These are phyloP conservation scores for Lytechinus pictus DNA, from an alignment of 35 echinoderm and acorn worm genomes.

Conservation along the genomic window DNA sequence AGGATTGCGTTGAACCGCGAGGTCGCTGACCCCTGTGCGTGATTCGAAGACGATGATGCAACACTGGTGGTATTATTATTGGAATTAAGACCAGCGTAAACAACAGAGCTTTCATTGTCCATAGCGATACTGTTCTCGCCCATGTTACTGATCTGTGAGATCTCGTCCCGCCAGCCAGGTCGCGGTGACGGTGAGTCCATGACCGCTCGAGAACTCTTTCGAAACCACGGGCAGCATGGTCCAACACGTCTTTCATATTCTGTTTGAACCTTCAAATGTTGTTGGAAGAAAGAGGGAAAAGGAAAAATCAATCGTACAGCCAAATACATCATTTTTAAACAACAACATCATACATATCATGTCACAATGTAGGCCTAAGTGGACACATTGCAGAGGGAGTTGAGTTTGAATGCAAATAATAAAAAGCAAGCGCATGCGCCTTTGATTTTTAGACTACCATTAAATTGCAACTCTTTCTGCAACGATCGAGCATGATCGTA, in stretches of 20 bases:
- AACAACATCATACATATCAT: too few species aligned
- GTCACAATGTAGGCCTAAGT: too few species aligned
- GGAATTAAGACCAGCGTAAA: background rate
- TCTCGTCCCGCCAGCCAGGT: slow-evolving; percentile 71
- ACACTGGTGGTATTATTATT: background rate
- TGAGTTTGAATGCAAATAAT: too few species aligned
- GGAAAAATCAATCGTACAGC: background rate
- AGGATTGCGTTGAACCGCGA: background rate
- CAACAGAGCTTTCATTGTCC: slow-evolving; percentile 59
- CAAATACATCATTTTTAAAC: too few species aligned
- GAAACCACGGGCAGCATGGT: slow-evolving; percentile 59
- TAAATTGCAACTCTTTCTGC: too few species aligned
- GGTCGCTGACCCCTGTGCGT: background rate
- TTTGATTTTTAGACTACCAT: too few species aligned
- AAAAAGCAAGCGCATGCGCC: too few species aligned
- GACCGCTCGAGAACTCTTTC: slow-evolving; percentile 54
- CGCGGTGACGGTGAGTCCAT: slow-evolving; percentile 63
- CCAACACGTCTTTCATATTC: slow-evolving; percentile 59
- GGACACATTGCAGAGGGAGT: too few species aligned
- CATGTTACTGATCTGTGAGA: slow-evolving; percentile 61
- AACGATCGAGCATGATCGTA: too few species aligned
- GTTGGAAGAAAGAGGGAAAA: background rate
- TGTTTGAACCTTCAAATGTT: slow-evolving; percentile 22
- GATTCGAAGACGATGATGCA: background rate
- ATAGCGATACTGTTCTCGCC: slow-evolving; percentile 47